A percentile compares a stretch with the other conserved stretches of the same genome.
Conservation (phyloP, 2,797 vertebrate species). For the Scolopax rusticola region DNA sequence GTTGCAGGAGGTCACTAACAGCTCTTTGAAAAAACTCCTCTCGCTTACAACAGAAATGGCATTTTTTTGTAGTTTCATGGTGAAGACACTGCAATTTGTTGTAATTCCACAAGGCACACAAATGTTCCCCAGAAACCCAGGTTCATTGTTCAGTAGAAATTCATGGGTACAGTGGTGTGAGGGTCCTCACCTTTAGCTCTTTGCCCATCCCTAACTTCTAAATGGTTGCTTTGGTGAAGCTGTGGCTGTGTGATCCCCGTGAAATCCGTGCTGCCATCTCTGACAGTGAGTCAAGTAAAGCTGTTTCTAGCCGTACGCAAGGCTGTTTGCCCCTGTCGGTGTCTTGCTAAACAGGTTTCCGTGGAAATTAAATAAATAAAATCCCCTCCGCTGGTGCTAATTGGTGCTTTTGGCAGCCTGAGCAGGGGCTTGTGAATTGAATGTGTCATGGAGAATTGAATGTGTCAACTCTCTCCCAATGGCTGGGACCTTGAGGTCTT, state of each 20-base stretch:
- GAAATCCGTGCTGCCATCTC: background rate
- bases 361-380: conserved; percentile 62
- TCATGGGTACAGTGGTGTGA: background rate
- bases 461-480: conserved; percentile 53
- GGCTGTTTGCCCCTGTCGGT: background rate
- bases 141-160: background rate
- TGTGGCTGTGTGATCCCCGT: background rate
- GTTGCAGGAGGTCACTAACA: background rate
- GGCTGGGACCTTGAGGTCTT: conserved; percentile 48
- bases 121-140: background rate
- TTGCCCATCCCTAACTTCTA: background rate
- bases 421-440: conserved; percentile 55
- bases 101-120: accelerated
- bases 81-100: background rate
- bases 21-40: background rate
- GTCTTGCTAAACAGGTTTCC: conserved; percentile 46
- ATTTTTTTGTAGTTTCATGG: background rate
- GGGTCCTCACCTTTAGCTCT: background rate
- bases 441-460: conserved; percentile 65
- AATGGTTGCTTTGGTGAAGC: background rate
- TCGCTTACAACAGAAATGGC: background rate
- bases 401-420: conserved; percentile 64
- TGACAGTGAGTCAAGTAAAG: background rate
- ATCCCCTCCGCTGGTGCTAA: conserved; percentile 48
- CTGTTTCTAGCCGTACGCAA: background rate